Conservation (phyloP, 2,113 vertebrate genomes). For the Rhea pennata region DNA sequence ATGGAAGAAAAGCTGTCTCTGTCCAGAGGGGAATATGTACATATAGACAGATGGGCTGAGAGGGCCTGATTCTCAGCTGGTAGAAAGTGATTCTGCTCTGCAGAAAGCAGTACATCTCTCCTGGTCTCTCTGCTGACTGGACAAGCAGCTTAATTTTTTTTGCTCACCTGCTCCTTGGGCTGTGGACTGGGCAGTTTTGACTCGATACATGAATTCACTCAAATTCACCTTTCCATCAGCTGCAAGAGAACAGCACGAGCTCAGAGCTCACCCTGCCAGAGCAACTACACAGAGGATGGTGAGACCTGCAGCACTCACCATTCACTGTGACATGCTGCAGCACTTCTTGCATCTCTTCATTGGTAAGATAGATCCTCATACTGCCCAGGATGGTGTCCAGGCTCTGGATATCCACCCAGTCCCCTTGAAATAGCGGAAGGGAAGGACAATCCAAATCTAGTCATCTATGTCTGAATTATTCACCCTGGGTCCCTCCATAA, state of each 20-base stretch:
- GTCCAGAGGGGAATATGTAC: neutral
- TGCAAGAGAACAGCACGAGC: neutral
- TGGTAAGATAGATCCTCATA: conserved; percentile 2
- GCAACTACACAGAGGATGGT: neutral
- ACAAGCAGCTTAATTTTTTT: neutral
- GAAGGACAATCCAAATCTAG: neutral
- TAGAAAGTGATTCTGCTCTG: neutral
- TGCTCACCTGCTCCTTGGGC: neutral
- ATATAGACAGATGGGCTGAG: neutral
- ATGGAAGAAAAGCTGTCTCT: too few relatives aligned
- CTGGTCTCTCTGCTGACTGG: neutral
- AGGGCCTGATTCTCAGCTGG: neutral
- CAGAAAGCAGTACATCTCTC: neutral
- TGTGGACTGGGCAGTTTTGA: neutral
- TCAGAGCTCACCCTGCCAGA: neutral
- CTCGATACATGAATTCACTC: neutral
- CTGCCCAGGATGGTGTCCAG: conserved; percentile 16
- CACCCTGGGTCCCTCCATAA: too few relatives aligned
- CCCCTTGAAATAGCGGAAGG: neutral
- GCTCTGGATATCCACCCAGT: neutral
- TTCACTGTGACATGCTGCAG: neutral
- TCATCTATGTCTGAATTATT: too few relatives aligned
- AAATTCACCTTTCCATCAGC: conserved; percentile 15
- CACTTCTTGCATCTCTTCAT: conserved; percentile 25
- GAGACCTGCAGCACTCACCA: neutral